Conservation (phyloP, 2,888 invertebrate species). For the Frankliniella intonsa region DNA sequence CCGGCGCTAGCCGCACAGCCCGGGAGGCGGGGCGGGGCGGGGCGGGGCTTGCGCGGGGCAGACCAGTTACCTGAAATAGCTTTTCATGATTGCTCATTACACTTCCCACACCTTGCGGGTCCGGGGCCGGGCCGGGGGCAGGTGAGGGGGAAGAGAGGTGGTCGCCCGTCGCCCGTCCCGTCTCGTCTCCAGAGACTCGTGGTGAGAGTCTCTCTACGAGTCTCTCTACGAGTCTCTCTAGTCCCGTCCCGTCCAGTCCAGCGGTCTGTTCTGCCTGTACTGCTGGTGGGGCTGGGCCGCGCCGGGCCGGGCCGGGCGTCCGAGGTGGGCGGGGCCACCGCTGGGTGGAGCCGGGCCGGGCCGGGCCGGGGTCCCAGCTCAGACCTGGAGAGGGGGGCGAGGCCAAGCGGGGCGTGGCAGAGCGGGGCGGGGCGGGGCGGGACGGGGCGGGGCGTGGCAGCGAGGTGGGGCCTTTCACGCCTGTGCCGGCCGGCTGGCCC, state of each 20-base stretch:
- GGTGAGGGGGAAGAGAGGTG: not conserved
- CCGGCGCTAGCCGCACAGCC: not conserved
- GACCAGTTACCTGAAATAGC: no score
- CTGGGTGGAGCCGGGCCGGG: not conserved
- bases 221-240: no score
- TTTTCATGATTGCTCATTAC: not conserved
- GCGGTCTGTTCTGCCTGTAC: not conserved
- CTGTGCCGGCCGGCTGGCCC: not conserved
- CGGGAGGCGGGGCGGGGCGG: not conserved
- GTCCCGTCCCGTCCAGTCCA: not conserved
- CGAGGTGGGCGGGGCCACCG: not conserved
- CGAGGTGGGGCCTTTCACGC: not conserved
- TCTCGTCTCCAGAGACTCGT: no score
- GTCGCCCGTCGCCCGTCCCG: no score
- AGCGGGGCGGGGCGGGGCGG: not conserved
- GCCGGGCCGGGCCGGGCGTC: not conserved
- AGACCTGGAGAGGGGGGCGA: not conserved
- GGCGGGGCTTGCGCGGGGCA: not conserved
- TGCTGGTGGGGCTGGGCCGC: not conserved
- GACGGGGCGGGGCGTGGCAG: not conserved
- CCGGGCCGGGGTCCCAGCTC: not conserved
- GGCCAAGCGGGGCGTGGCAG: not conserved
- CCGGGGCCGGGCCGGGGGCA: not conserved
- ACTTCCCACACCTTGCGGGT: not conserved
- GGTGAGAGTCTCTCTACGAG: no score